Percentiles rank a stretch among this genome's conserved stretches.
phyloP scores from a whole-genome alignment of 1,140 invertebrate species.

The Oedothorax gibbosus region DNA sequence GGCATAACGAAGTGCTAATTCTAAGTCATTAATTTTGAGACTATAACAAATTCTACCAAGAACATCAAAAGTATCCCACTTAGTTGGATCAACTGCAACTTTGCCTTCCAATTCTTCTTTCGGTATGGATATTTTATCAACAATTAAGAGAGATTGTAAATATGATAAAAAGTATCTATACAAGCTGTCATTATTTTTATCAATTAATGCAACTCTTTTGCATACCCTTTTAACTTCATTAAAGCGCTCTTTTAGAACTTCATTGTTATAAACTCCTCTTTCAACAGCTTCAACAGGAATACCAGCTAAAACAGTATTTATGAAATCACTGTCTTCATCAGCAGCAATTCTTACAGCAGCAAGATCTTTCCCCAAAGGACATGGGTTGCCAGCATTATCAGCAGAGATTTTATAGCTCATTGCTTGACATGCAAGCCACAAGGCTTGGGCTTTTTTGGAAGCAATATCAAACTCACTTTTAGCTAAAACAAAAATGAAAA shows the following conservation, averaged over 20 bases:
- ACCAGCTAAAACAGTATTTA: conserved; percentile 66
- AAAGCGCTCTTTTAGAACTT: conserved; percentile 85
- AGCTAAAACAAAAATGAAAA: conserved; percentile 70
- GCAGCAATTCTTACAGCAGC: conserved; percentile 77
- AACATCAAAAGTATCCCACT: conserved; percentile 86
- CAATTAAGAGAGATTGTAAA: conserved; percentile 77
- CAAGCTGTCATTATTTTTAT: conserved; percentile 76
- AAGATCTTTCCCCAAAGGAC: conserved; percentile 82
- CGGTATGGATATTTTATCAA: conserved; percentile 70
- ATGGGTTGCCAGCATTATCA: conserved; percentile 70
- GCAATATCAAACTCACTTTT: conserved; percentile 83
- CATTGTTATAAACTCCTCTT: conserved; percentile 87
- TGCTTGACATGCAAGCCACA: conserved; percentile 93
- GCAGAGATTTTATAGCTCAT: conserved; percentile 71
- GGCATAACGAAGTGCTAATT: conserved; percentile 87
- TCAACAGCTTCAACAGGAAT: conserved; percentile 82
- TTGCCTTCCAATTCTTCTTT: conserved; percentile 63
- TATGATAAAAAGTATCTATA: conserved; percentile 89
- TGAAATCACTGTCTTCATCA: conserved; percentile 70
- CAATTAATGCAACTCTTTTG: conserved; percentile 83
- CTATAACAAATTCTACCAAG: conserved; percentile 86
- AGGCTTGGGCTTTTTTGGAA: conserved; percentile 83
- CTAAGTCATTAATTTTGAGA: conserved; percentile 86
- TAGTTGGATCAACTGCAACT: conserved; percentile 70
- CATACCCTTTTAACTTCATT: conserved; percentile 72